Evolutionary conservation across 2,113 vertebrate genomes (phyloP).

Genomic region (Salvelinus namaycush): DNA sequence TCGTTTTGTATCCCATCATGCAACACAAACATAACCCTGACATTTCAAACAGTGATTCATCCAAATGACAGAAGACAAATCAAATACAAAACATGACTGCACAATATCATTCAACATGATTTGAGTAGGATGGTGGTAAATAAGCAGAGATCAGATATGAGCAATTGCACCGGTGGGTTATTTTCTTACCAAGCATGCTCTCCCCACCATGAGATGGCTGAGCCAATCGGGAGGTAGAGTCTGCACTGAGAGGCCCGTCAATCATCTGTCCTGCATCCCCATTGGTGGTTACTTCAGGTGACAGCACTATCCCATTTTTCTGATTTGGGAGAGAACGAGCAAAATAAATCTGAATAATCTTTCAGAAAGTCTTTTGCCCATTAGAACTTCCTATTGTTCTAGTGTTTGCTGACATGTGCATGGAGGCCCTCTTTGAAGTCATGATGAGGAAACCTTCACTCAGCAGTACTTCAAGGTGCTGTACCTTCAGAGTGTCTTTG

Average conservation of each 20-base stretch:
- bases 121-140: background rate
- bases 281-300: conserved; percentile 75
- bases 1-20: background rate
- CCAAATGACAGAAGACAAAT: background rate
- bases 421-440: background rate
- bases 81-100: background rate
- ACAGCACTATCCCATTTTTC: conserved; percentile 83
- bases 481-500: conserved; percentile 88
- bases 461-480: background rate
- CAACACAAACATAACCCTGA: background rate
- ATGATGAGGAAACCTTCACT: background rate
- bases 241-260: conserved; percentile 46
- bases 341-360: background rate
- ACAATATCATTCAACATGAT: background rate
- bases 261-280: conserved; percentile 68
- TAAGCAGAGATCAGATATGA: background rate
- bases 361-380: background rate
- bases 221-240: conserved; percentile 56
- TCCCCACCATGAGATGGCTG: conserved; percentile 42
- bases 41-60: background rate
- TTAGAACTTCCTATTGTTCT: background rate
- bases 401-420: background rate
- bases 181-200: conserved; percentile 81
- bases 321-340: conserved; percentile 42
- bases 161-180: background rate